Evolutionary conservation across 2,113 vertebrate genomes (phyloP).

Genomic region (Daubentonia madagascariensis): DNA sequence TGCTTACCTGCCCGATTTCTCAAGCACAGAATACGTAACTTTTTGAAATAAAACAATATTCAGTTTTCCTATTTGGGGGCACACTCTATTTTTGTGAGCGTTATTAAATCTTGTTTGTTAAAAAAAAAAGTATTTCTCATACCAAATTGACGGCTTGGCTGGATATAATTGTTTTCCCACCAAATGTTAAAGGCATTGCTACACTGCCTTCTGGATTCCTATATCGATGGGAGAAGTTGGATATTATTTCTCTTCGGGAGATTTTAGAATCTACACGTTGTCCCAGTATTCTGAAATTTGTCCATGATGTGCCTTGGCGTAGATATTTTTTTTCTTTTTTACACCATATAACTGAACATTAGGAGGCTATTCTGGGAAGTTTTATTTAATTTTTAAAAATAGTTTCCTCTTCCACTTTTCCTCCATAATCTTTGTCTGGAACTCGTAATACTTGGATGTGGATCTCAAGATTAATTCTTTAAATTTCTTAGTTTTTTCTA

Average conservation of each 20-base stretch:
- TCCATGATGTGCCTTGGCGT: neutral
- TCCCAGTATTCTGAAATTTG: neutral
- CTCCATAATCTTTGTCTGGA: neutral
- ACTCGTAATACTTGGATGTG: neutral
- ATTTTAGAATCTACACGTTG: neutral
- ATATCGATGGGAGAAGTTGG: neutral
- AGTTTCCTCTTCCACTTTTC: neutral
- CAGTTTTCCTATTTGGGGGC: neutral
- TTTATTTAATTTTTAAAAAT: neutral
- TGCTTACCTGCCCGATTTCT: neutral
- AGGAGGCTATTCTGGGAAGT: neutral
- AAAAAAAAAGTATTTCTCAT: neutral
- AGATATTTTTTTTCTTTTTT: neutral
- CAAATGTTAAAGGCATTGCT: neutral
- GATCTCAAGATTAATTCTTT: neutral
- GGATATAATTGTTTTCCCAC: neutral
- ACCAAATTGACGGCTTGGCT: neutral
- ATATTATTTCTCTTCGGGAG: neutral
- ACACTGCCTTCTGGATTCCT: neutral
- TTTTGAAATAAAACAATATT: neutral
- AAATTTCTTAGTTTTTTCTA: neutral
- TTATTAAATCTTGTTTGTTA: constrained; percentile 34
- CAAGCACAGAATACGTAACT: neutral
- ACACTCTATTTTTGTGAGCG: constrained; percentile 49
- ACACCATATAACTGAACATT: neutral